These are phyloP conservation scores for Lamellibrachia luymesi DNA, from an alignment of 1,140 invertebrate genomes.

Conservation along the genomic window DNA sequence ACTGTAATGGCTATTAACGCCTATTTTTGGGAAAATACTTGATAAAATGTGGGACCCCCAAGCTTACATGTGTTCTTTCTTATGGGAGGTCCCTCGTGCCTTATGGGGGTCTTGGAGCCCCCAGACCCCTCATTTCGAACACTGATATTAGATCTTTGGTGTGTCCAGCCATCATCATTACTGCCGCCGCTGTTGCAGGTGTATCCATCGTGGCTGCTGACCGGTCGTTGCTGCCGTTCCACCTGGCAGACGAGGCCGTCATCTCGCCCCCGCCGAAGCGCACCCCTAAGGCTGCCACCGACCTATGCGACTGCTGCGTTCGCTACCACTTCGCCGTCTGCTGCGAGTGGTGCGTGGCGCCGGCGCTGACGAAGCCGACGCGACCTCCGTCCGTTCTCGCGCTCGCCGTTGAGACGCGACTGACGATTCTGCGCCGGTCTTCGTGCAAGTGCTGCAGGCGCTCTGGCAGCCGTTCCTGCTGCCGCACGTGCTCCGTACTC, in stretches of 20 bases:
- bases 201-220: neutral
- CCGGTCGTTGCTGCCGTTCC: neutral
- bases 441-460: neutral
- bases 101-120: too few species aligned
- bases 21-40: too few species aligned
- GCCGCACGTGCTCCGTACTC: neutral
- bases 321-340: neutral
- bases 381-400: too few species aligned
- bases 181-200: neutral
- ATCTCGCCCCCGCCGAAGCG: neutral
- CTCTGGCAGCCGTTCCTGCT: neutral
- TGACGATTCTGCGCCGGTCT: neutral
- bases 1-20: too few species aligned
- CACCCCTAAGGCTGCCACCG: neutral
- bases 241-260: neutral
- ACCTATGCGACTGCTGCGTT: neutral
- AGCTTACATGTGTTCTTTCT: too few species aligned
- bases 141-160: too few species aligned
- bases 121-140: too few species aligned
- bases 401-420: neutral
- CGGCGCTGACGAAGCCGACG: neutral
- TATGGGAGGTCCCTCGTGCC: too few species aligned
- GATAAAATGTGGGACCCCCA: too few species aligned
- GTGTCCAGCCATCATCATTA: neutral
- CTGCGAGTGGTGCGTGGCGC: neutral